Conservation (phyloP, 2,888 invertebrate genomes). For the Malachius bipustulatus region DNA sequence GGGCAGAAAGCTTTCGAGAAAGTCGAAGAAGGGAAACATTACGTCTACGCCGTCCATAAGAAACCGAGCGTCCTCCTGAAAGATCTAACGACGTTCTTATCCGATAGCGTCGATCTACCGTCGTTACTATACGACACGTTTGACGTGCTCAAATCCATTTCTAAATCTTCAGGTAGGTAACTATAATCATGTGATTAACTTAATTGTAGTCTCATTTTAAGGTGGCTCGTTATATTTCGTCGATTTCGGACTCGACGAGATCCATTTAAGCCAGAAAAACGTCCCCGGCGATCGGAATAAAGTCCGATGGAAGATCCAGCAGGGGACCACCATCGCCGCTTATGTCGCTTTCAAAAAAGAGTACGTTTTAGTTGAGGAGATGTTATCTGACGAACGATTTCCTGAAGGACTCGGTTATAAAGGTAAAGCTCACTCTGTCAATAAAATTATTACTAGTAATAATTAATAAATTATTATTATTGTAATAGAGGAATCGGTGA, state of each 20-base stretch:
- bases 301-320: conserved; percentile 46
- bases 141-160: conserved; percentile 43
- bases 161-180: conserved; percentile 46
- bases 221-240: not conserved
- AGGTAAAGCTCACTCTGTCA: no score
- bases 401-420: not conserved
- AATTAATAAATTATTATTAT: not conserved
- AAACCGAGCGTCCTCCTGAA: conserved; percentile 32
- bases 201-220: no score
- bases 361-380: conserved; percentile 42
- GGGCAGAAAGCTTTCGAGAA: conserved; percentile 21
- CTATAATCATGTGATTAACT: no score
- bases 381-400: not conserved
- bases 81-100: conserved; percentile 38
- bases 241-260: not conserved
- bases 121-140: conserved; percentile 46
- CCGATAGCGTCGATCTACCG: conserved; percentile 45
- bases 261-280: not conserved
- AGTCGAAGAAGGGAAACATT: conserved; percentile 26
- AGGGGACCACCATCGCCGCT: conserved; percentile 44
- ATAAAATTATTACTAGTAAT: not conserved
- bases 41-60: conserved; percentile 32
- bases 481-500: not conserved
- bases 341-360: conserved; percentile 46
- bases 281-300: conserved; percentile 23